These are phyloP conservation scores for Daphoenositta chrysoptera DNA, from an alignment of 2,113 vertebrate genomes.

Conservation along the genomic window DNA sequence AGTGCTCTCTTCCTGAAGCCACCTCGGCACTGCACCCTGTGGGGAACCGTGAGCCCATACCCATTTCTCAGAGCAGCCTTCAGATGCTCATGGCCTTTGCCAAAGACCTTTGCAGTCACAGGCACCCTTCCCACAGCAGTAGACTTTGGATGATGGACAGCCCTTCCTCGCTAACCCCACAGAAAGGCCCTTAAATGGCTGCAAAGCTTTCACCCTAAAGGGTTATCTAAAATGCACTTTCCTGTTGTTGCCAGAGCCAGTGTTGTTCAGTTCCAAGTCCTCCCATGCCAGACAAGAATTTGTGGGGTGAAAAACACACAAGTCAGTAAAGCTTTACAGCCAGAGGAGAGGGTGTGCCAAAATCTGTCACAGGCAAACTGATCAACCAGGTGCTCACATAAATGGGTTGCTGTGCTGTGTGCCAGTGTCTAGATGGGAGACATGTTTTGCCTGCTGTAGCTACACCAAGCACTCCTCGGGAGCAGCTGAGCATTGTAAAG, in stretches of 20 bases:
- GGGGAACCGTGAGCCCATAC: neutral
- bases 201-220: neutral
- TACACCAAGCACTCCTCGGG: neutral
- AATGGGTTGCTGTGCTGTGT: neutral
- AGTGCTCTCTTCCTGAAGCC: neutral
- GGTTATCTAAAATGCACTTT: conserved; percentile 1
- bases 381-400: conserved; percentile 43
- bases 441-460: conserved; percentile 4
- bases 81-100: neutral
- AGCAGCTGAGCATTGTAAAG: neutral
- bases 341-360: neutral
- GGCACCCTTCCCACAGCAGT: neutral
- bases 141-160: neutral
- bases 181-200: neutral
- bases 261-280: neutral
- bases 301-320: neutral
- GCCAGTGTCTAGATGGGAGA: neutral
- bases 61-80: neutral
- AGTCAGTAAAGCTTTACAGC: conserved; percentile 18
- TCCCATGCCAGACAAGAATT: neutral
- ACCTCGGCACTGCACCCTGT: neutral
- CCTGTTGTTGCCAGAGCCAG: neutral
- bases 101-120: neutral
- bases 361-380: conserved; percentile 5
- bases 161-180: neutral